Base-by-base conservation (phyloP, 2,888 invertebrate species). In the Kryphioiulus occultus region DNA sequence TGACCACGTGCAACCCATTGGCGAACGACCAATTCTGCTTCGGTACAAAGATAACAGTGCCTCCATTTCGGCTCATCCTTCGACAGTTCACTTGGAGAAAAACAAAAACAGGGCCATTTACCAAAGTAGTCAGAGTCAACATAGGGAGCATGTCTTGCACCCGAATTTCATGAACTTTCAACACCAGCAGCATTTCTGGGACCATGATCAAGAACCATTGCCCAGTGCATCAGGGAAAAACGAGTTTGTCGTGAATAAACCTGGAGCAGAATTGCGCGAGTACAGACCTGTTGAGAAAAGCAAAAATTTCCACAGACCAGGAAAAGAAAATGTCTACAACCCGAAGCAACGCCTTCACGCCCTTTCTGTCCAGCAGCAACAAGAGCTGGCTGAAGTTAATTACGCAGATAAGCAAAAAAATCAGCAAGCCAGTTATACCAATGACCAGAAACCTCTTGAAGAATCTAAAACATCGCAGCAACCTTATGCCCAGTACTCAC, bases 401-500 rank as follows among this genome's bases (percentile, higher is more conserved):
- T 78, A 78, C 30, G 78, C 78, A 15, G 78, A 78, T 17, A 78
- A 78, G 4, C 22, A 9, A 9, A 78, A 78, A 3, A 26, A 59
- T 4, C n/a, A 22, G 22, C 59, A 59, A 47, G 19, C 47, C 47
- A 17, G 47, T 47, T 0, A 12, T 47, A n/a, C 53, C 0, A n/a
- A 17, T 0, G 30, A 78, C 30, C 26, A 30, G 15, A 30, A 78
- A 4, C 12, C 42, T 85, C 19, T n/a, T 44, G 4, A 85, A 19
- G 42, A 30, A 15, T 26, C 68, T 68, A n/a, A 68, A n/a, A 83
- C 5, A 9, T 0, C 83, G 30, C 17, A 83, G 26, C 83, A 83
- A 42, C 86, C 86, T 15, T 86, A 53, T 22, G 86, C 86, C 17
- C 22, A 86, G 17, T 86, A 86, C 53, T 86, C 86, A 0, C 86